Evolutionary conservation across 2,888 invertebrate genomes (phyloP).

Genomic region (Orthonychiurus folsomi): DNA sequence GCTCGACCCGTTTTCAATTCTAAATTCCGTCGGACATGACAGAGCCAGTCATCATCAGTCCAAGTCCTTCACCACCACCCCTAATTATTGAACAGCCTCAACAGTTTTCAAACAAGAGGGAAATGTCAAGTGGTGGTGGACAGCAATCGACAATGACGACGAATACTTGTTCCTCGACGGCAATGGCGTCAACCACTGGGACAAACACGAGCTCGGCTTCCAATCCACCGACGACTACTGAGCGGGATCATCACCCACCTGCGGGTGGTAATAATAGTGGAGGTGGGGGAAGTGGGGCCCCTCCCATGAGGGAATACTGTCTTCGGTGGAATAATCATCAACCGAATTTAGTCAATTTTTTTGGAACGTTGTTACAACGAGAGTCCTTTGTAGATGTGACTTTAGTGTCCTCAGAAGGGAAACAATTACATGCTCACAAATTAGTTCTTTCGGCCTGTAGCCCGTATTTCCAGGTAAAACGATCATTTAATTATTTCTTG

Average conservation of each 20-base stretch:
- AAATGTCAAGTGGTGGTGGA: too few relatives aligned
- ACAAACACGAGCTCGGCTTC: too few relatives aligned
- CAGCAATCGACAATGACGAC: too few relatives aligned
- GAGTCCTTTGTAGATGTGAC: slow-evolving; percentile 83
- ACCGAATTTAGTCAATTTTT: slow-evolving; percentile 82
- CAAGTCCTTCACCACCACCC: too few relatives aligned
- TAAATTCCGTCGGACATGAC: too few relatives aligned
- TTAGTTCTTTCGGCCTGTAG: slow-evolving; percentile 83
- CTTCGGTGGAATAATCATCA: slow-evolving; percentile 89
- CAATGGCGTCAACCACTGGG: too few relatives aligned
- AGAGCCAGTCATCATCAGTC: too few relatives aligned
- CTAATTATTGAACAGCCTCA: too few relatives aligned
- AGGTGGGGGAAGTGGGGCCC: background rate
- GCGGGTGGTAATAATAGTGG: background rate
- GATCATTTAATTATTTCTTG: background rate
- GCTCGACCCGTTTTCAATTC: too few relatives aligned
- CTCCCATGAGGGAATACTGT: slow-evolving; percentile 52
- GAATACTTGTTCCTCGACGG: too few relatives aligned
- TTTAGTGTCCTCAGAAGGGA: slow-evolving; percentile 72
- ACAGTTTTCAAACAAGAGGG: too few relatives aligned
- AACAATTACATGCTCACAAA: slow-evolving; percentile 78
- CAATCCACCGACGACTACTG: too few relatives aligned
- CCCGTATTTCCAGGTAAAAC: slow-evolving; percentile 76
- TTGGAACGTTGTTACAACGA: slow-evolving; percentile 70
- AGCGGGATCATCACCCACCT: background rate